Base-by-base conservation (phyloP, 2,113 vertebrate species). In the Rhinolophus ferrumequinum region DNA sequence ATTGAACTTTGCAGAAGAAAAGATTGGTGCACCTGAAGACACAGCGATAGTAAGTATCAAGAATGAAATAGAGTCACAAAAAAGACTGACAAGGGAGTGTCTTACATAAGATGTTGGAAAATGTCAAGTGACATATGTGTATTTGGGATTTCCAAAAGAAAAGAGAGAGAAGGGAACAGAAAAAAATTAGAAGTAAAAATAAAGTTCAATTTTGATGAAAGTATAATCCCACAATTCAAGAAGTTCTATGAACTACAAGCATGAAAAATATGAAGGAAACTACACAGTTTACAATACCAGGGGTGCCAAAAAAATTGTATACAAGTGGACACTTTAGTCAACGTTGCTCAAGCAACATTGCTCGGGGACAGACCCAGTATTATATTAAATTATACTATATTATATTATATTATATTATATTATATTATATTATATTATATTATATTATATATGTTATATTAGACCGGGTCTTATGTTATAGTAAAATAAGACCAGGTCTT, bases 41-140 rank as follows among this genome's bases (percentile, higher is more conserved):
- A 67, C 47, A 76, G 13, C 14, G 60, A n/a, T 50, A 60, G 28
- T 35, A 66, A 88, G 24, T 50, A 84, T 60, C n/a, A 14, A 77
- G 56, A 94, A 84, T 84, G 58, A 94, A 94, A 75, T 52, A 28
- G 33, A 66, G 4, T 75, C 15, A 93, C 50, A 44, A 70, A 87
- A 88, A 50, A 70, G 9, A 52, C 82, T 62, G 35, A 80, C 67
- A 87, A 47, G 24, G 19, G 54, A 58, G 56, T 58, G 13, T 58
- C 21, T 7, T 50, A 50, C 56, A 75, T 76, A 66, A 88, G 54
- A 41, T 52, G 54, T 93, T 41, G 41, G 41, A 41, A 75, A 88
- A 14, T 14, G 16, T 54, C 54, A 54, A 9, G n/a, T 38, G 58
- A 67, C 26, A 47, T 56, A 24, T 62, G 6, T 81, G 26, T 72